Percentiles rank a stretch among this genome's conserved stretches.
These are phyloP conservation scores for Pseudomugil tenellus DNA, from an alignment of 2,797 vertebrate genomes.

Conservation along the genomic window DNA sequence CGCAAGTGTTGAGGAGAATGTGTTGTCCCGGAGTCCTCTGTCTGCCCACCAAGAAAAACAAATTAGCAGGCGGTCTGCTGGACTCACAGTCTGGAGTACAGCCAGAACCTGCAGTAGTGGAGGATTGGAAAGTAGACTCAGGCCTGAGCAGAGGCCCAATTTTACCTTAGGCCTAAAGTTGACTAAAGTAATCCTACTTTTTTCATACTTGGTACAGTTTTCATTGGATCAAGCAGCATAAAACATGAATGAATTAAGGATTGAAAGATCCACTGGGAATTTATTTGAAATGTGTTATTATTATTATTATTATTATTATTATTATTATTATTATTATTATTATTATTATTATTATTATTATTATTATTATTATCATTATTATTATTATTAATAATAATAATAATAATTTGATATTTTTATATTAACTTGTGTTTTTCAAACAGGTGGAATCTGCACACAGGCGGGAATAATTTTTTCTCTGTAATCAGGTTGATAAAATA, in stretches of 20 bases:
- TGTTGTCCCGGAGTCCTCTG: slow-evolving; percentile 24
- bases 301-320: not conserved
- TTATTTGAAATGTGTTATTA: not conserved
- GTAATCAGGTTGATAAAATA: not conserved
- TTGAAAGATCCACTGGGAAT: not conserved
- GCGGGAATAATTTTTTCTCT: no score
- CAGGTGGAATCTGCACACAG: not conserved
- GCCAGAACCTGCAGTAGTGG: slow-evolving; percentile 30
- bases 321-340: no score
- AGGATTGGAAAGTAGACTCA: slow-evolving; percentile 9
- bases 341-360: no score
- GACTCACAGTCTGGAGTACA: slow-evolving; percentile 32
- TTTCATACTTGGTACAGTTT: not conserved
- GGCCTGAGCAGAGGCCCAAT: not conserved
- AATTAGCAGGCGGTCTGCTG: slow-evolving; percentile 43
- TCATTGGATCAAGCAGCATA: no score
- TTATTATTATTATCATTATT: no score
- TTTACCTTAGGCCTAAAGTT: not conserved
- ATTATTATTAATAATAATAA: no score
- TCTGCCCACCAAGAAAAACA: slow-evolving; percentile 37
- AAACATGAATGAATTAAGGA: no score
- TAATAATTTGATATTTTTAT: no score
- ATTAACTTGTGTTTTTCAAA: not conserved
- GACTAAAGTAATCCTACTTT: not conserved
- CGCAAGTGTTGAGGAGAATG: slow-evolving; percentile 33